Percentiles rank a stretch among this genome's conserved stretches.
These are phyloP conservation scores for Apodemia zela DNA, from an alignment of 2,888 invertebrate species.

Conservation along the genomic window DNA sequence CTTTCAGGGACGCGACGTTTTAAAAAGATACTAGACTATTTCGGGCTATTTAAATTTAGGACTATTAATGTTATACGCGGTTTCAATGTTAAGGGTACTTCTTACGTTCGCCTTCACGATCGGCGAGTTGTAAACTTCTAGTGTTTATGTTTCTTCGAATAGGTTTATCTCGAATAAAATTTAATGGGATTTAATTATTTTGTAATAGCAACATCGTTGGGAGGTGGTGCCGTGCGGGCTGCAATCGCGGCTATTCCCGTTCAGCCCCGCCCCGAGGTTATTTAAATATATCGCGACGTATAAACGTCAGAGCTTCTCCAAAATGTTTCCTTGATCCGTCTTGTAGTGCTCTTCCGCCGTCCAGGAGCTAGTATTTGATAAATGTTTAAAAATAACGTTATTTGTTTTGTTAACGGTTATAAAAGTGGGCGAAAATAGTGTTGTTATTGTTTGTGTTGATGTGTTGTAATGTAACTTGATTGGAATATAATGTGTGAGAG, in stretches of 20 bases:
- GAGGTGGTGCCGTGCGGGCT: conserved; percentile 63
- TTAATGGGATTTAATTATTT: conserved; percentile 29
- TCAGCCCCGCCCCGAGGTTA: conserved; percentile 54
- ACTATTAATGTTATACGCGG: conserved; percentile 11
- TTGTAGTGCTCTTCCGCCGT: conserved; percentile 55
- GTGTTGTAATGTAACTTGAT: conserved; percentile 10
- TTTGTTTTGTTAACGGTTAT: conserved; percentile 30
- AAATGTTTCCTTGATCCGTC: conserved; percentile 55
- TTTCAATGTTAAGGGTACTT: conserved; percentile 32
- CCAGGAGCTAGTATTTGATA: conserved; percentile 49
- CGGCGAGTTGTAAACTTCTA: conserved; percentile 24
- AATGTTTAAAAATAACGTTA: conserved; percentile 42
- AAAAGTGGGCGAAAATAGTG: conserved; percentile 28
- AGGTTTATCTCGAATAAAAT: conserved; percentile 25
- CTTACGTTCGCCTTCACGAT: conserved; percentile 41
- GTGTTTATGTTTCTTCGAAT: conserved; percentile 21
- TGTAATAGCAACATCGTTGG: conserved; percentile 34
- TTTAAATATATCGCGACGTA: conserved; percentile 63
- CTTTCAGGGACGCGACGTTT: conserved; percentile 17
- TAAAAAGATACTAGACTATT: conserved; percentile 48
- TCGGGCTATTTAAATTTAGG: conserved; percentile 31
- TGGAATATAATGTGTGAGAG: conserved; percentile 36
- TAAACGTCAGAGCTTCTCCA: conserved; percentile 41
- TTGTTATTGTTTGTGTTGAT: conserved; percentile 22
- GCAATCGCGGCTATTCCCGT: conserved; percentile 41